Evolutionary conservation across 2,888 invertebrate genomes (phyloP).

Genomic region (Drosophila tanythrix): DNA sequence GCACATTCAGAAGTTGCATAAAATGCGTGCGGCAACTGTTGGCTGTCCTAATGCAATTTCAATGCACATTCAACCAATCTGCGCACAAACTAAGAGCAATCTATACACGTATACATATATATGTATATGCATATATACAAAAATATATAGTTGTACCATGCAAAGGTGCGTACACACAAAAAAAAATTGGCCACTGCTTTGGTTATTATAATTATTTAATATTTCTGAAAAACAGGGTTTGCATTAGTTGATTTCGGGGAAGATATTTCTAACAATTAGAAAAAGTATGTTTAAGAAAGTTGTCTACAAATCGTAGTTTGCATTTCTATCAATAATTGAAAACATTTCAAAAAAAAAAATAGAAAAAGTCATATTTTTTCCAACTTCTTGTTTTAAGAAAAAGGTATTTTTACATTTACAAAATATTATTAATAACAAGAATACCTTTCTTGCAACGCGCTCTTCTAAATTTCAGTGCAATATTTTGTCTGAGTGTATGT

Average conservation of each 20-base stretch:
- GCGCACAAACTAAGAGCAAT: conserved; percentile 4
- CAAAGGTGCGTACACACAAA: conserved; percentile 16
- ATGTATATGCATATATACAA: conserved; percentile 22
- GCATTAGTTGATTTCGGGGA: not conserved
- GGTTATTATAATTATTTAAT: too few relatives aligned
- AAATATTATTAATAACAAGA: too few relatives aligned
- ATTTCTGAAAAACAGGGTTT: not conserved
- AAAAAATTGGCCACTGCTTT: not conserved
- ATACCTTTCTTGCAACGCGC: too few relatives aligned
- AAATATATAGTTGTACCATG: not conserved
- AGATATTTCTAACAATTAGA: not conserved
- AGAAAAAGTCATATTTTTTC: too few relatives aligned
- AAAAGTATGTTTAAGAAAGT: not conserved
- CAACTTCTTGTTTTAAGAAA: too few relatives aligned
- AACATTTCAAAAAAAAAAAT: too few relatives aligned
- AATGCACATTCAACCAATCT: conserved; percentile 9
- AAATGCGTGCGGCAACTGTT: conserved; percentile 74
- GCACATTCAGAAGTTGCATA: conserved; percentile 57
- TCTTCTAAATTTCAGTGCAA: not conserved
- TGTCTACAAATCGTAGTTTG: not conserved
- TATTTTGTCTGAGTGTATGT: not conserved
- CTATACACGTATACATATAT: conserved; percentile 25
- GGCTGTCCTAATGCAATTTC: conserved; percentile 77
- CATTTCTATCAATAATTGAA: not conserved
- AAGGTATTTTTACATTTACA: too few relatives aligned